Evolutionary conservation across 2,113 vertebrate species (phyloP), one percentile per base, ranked within the genome.

Genomic region (Gallinago undulata): DNA sequence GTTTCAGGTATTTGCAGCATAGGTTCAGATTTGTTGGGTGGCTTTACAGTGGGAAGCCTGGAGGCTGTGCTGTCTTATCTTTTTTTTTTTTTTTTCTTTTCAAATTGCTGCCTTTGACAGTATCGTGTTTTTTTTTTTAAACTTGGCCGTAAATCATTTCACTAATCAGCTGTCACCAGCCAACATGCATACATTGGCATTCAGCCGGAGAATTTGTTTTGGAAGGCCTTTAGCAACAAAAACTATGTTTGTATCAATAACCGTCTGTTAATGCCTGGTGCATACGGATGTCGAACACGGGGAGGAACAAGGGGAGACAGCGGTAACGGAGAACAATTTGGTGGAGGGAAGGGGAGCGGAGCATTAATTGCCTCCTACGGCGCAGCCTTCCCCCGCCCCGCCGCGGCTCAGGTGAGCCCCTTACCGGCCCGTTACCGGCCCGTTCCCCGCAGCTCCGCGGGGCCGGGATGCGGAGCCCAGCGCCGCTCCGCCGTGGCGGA

Each of bases 161-260:
- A 90, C 97, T 98, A 98, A 98, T 98, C 97, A 97, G 94, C 97
- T 97, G 97, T 97, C 97, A 96, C 89, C 96, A 97, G 98, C 97
- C 98, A 98, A 97, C 98, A 97, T 96, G 97, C 98, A 96, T 96
- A 96, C 97, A 90, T 96, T 98, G 98, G 98, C 98, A 97, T 85
- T 93, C 81, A 96, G 98, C 98, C 98, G 98, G 94, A 92, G 56
- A 95, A 94, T 95, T 95, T 95, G 87, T 97, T 97, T 97, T 97
- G 91, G 96, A 96, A 95, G 93, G 95, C 86, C 97, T 97, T 97
- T 96, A 96, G 97, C 95, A 95, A 96, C 87, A 92, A 94, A 95
- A 93, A 94, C 97, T 91, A 41, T 96, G 96, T 97, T 98, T 96
- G 97, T 97, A 97, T 97, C 91, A 87, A 94, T 97, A 97, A 97